Evolutionary conservation across 2,797 vertebrate genomes (phyloP).

Genomic region (Chromobotia macracanthus): DNA sequence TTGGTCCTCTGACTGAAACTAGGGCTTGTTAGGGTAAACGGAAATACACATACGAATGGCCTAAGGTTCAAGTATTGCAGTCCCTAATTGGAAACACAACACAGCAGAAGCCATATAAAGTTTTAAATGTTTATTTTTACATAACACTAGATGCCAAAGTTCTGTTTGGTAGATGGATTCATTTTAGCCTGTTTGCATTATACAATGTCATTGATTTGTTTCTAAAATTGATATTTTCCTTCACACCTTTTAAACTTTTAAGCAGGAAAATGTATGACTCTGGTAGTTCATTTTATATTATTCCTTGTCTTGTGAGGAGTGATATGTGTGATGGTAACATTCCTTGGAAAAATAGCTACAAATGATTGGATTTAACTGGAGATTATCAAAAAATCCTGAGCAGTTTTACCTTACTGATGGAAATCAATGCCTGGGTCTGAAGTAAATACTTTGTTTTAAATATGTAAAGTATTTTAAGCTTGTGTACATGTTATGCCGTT

Average conservation of each 20-base stretch:
- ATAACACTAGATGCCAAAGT: conserved; percentile 21
- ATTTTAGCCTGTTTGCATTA: conserved; percentile 48
- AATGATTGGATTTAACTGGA: conserved; percentile 13
- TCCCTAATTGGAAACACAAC: not conserved
- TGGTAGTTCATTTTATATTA: conserved; percentile 14
- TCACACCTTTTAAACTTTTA: conserved; percentile 17
- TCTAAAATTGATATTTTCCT: conserved; percentile 36
- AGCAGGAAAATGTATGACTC: conserved; percentile 26
- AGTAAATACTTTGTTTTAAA: not conserved
- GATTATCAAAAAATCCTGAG: conserved; percentile 42
- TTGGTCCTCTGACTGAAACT: conserved; percentile 47
- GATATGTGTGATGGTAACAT: conserved; percentile 4
- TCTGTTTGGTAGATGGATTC: conserved; percentile 48
- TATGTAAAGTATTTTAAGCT: conserved; percentile 12
- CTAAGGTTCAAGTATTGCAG: conserved; percentile 17
- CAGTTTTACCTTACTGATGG: conserved; percentile 28
- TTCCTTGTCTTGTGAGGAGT: conserved; percentile 25
- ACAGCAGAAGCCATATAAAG: conserved; percentile 1
- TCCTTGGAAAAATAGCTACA: not conserved
- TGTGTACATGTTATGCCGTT: conserved; percentile 8
- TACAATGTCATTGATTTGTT: conserved; percentile 17
- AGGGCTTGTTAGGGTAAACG: not conserved
- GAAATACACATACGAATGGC: not conserved
- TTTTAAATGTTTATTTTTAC: not conserved
- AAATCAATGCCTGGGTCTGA: not conserved